phyloP scores from a whole-genome alignment of 1,140 invertebrate genomes.

The Formica exsecta region DNA sequence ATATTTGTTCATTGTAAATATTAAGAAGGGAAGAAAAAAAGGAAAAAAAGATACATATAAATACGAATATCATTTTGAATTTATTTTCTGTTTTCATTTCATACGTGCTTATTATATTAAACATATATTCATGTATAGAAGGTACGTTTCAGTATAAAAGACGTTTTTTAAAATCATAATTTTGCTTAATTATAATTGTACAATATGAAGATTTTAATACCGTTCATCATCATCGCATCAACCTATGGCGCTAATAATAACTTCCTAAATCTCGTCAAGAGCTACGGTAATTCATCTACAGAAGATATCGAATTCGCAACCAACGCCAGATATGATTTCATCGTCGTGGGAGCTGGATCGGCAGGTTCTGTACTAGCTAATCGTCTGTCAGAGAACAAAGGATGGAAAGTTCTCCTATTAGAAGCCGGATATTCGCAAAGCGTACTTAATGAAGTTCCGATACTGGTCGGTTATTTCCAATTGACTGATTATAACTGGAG shows the following conservation, averaged over 20 bases:
- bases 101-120: too few relatives aligned
- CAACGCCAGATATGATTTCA: conserved; percentile 83
- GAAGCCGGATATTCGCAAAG: conserved; percentile 85
- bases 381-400: conserved; percentile 86
- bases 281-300: not conserved
- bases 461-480: conserved; percentile 85
- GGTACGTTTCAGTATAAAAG: not conserved
- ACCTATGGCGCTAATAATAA: not conserved
- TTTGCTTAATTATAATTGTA: conserved; percentile 17
- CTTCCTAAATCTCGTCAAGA: conserved; percentile 55
- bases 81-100: too few relatives aligned
- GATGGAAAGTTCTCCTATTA: conserved; percentile 86
- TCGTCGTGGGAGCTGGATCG: conserved; percentile 88
- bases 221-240: conserved; percentile 10
- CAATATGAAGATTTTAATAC: conserved; percentile 3
- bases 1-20: too few relatives aligned
- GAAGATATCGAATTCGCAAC: conserved; percentile 2
- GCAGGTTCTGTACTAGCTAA: conserved; percentile 88
- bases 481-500: conserved; percentile 87
- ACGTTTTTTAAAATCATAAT: not conserved
- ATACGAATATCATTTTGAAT: too few relatives aligned
- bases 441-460: conserved; percentile 84
- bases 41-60: too few relatives aligned
- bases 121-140: too few relatives aligned
- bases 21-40: too few relatives aligned